Conservation (phyloP, 2,797 vertebrate species). For the Sebastes kiyomatsui region DNA sequence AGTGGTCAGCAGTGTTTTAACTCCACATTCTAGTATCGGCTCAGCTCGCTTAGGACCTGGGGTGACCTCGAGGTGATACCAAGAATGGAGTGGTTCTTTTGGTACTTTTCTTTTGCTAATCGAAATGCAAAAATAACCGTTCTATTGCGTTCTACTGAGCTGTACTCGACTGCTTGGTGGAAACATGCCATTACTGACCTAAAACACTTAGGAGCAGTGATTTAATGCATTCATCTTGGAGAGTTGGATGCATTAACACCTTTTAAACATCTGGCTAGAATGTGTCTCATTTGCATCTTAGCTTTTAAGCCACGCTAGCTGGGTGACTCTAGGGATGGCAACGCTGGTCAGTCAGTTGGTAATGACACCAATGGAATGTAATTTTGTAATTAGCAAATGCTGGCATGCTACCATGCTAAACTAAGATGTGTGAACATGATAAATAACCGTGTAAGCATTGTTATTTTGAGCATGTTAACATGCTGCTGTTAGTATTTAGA, state of each 20-base stretch:
- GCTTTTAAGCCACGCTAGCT: neutral
- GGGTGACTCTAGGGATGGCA: neutral
- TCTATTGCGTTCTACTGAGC: neutral
- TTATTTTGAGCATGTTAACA: neutral
- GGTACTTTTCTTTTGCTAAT: neutral
- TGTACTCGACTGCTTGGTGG: accelerated
- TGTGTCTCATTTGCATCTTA: neutral
- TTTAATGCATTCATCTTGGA: neutral
- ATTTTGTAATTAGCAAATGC: neutral
- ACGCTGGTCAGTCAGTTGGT: too few relatives aligned
- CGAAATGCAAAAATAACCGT: neutral
- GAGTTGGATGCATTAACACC: neutral
- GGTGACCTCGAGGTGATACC: neutral
- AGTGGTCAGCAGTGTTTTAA: neutral
- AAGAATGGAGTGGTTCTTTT: neutral
- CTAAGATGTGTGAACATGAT: neutral
- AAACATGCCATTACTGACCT: neutral
- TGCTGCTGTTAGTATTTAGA: neutral
- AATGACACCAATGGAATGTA: neutral
- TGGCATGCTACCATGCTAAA: too few relatives aligned
- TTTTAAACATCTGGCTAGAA: neutral
- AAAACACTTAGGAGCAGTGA: neutral
- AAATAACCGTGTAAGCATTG: neutral
- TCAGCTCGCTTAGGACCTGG: neutral
- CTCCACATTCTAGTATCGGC: too few relatives aligned